A percentile compares a stretch with the other conserved stretches of the same genome.
These are phyloP conservation scores for Taphrorychus bicolor DNA, from an alignment of 2,888 invertebrate genomes.

Conservation along the genomic window DNA sequence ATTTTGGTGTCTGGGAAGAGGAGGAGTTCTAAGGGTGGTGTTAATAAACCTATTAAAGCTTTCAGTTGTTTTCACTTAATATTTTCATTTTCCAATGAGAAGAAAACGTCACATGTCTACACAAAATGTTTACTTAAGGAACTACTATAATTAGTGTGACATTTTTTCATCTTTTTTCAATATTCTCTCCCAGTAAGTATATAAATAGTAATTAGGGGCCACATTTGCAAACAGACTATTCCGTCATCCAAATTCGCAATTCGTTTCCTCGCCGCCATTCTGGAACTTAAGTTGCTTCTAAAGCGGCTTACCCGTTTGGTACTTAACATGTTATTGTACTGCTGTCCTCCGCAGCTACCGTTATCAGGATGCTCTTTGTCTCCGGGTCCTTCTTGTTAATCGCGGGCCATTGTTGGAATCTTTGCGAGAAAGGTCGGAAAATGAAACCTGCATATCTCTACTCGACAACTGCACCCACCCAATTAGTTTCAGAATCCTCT, in stretches of 20 bases:
- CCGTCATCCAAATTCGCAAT: not conserved
- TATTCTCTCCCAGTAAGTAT: too few species aligned
- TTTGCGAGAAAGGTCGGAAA: slow-evolving; percentile 45
- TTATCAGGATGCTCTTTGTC: slow-evolving; percentile 57
- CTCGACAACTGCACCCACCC: slow-evolving; percentile 38
- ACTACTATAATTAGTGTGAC: not conserved
- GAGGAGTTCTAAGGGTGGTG: too few species aligned
- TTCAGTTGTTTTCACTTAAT: too few species aligned
- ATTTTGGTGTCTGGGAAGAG: too few species aligned
- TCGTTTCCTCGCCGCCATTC: not conserved
- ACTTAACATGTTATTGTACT: slow-evolving; percentile 57
- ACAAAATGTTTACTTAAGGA: too few species aligned
- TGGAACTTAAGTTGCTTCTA: slow-evolving; percentile 33
- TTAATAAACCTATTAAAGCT: too few species aligned
- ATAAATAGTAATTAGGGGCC: not conserved
- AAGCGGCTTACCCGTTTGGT: slow-evolving; percentile 53
- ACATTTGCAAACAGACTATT: not conserved
- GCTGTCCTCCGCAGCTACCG: slow-evolving; percentile 57
- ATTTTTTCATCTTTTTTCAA: too few species aligned
- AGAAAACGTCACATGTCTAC: too few species aligned
- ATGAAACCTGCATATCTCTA: slow-evolving; percentile 3
- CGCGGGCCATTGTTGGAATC: slow-evolving; percentile 55
- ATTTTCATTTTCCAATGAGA: too few species aligned
- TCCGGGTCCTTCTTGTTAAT: slow-evolving; percentile 58
- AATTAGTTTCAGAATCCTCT: slow-evolving; percentile 14